Conservation (phyloP, 2,888 invertebrate species). For the Leucozona laternaria region DNA sequence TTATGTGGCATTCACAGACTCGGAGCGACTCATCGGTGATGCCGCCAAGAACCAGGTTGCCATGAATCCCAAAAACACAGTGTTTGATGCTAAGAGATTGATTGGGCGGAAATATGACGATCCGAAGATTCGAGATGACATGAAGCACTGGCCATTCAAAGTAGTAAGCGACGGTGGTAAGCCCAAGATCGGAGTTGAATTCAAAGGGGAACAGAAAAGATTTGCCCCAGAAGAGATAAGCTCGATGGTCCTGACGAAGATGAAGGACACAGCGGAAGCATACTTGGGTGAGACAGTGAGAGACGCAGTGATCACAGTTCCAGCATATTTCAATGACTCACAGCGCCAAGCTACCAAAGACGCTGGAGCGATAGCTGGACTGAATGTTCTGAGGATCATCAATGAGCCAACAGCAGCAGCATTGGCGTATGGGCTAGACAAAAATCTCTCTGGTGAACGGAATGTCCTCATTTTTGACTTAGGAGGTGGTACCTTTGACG, state of each 20-base stretch:
- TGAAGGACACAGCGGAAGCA: conserved; percentile 92
- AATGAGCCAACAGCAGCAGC: conserved; percentile 96
- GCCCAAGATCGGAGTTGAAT: conserved; percentile 91
- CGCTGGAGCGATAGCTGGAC: conserved; percentile 93
- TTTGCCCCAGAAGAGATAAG: conserved; percentile 95
- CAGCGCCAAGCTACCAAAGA: conserved; percentile 96
- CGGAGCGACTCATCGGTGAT: conserved; percentile 91
- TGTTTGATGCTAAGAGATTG: conserved; percentile 95
- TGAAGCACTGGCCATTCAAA: conserved; percentile 96
- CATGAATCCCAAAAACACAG: conserved; percentile 94
- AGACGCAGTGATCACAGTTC: conserved; percentile 94
- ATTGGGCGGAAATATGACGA: conserved; percentile 95
- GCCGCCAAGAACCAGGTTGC: conserved; percentile 92
- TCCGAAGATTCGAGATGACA: conserved; percentile 93
- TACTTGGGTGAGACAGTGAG: conserved; percentile 92
- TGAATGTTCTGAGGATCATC: conserved; percentile 94
- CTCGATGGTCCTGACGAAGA: conserved; percentile 95
- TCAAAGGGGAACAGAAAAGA: conserved; percentile 93
- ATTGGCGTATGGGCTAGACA: conserved; percentile 94
- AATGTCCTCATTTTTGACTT: conserved; percentile 87
- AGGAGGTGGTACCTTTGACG: conserved; percentile 95
- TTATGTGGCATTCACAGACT: conserved; percentile 90
- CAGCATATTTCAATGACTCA: conserved; percentile 94
- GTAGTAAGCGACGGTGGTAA: conserved; percentile 90
- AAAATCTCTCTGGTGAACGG: conserved; percentile 90